A percentile compares a stretch with the other conserved stretches of the same genome.
These are phyloP conservation scores for Actinemys pallida DNA, from an alignment of 2,113 vertebrate genomes.

Conservation along the genomic window DNA sequence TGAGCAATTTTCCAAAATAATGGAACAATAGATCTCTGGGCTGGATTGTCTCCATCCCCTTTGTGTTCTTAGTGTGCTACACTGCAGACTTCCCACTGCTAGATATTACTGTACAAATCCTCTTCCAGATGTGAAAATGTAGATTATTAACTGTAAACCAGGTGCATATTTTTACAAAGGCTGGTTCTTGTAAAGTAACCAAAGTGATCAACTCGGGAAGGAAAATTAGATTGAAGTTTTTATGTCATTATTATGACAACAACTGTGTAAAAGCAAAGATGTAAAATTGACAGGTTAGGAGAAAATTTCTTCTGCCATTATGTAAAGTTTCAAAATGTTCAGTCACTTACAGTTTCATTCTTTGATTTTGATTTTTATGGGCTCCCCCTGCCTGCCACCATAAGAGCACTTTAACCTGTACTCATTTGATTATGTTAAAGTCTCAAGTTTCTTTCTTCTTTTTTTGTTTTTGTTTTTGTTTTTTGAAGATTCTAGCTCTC, in stretches of 20 bases:
- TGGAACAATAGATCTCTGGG: not conserved
- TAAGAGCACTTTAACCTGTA: not conserved
- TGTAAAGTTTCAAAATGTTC: not conserved
- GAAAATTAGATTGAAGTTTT: not conserved
- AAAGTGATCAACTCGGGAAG: not conserved
- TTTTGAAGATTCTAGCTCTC: not conserved
- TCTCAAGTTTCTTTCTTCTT: not conserved
- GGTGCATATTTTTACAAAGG: not conserved
- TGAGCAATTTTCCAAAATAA: constrained; percentile 33
- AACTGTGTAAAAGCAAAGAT: not conserved
- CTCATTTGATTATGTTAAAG: not conserved
- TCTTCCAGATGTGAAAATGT: not conserved
- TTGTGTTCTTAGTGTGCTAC: not conserved
- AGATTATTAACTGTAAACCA: not conserved
- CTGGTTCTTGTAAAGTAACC: not conserved
- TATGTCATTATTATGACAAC: not conserved
- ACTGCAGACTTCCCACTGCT: not conserved
- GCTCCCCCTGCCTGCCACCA: not conserved
- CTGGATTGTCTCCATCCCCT: not conserved
- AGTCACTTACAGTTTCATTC: not conserved
- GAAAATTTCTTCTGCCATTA: not conserved
- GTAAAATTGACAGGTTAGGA: not conserved
- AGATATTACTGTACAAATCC: fast-evolving
- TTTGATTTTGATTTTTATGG: not conserved
- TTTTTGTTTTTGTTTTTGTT: not conserved